Conservation (phyloP, 1,140 invertebrate genomes). For the Polypedilum vanderplanki region DNA sequence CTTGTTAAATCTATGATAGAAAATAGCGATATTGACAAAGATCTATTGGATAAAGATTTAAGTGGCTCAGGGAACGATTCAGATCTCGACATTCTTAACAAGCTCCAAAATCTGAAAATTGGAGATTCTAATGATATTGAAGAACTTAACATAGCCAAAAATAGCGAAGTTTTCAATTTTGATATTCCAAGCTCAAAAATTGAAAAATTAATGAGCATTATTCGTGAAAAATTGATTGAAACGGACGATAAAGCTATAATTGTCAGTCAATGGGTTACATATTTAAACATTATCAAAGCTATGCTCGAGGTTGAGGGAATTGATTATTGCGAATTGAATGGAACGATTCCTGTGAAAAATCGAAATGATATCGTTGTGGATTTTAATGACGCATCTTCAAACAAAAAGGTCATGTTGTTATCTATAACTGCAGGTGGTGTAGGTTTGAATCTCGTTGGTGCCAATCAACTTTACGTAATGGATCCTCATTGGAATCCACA, state of each 20-base stretch:
- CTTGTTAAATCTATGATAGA: constrained; percentile 51
- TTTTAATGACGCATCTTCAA: constrained; percentile 58
- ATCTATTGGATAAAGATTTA: constrained; percentile 23
- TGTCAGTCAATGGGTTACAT: constrained; percentile 80
- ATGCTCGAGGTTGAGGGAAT: constrained; percentile 52
- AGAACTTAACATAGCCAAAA: constrained; percentile 46
- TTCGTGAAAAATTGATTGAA: constrained; percentile 50
- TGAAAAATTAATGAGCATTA: constrained; percentile 50
- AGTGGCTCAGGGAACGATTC: constrained; percentile 35
- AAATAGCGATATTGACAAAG: neutral
- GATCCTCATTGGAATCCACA: constrained; percentile 96
- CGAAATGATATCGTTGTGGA: constrained; percentile 57
- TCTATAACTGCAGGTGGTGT: constrained; percentile 86
- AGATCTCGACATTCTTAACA: constrained; percentile 53
- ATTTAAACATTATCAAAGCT: constrained; percentile 59
- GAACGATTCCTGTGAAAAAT: constrained; percentile 54
- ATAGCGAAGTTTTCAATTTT: constrained; percentile 62
- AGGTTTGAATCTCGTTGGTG: constrained; percentile 83
- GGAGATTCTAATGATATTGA: constrained; percentile 41
- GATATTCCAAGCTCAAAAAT: constrained; percentile 59
- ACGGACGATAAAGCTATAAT: constrained; percentile 68
- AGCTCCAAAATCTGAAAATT: constrained; percentile 53
- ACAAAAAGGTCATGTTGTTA: constrained; percentile 60
- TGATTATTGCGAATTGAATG: constrained; percentile 57
- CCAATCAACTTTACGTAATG: constrained; percentile 79